A percentile compares a stretch with the other conserved stretches of the same genome.
Conservation (phyloP, 2,888 invertebrate genomes). For the Drosophila paramelanica region DNA sequence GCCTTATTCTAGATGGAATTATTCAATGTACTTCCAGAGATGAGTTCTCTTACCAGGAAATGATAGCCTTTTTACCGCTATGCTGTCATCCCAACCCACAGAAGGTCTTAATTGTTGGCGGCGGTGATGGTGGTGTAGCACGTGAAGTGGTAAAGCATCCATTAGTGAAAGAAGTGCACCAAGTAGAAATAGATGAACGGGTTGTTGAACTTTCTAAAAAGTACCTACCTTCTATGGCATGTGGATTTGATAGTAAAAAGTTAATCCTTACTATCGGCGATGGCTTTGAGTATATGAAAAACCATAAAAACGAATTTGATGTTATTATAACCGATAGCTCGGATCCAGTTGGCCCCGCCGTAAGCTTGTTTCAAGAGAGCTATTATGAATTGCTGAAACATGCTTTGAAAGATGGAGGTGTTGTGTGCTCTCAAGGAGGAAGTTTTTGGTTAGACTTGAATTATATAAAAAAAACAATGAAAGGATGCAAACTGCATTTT, state of each 20-base stretch:
- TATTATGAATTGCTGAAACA: slow-evolving; percentile 94
- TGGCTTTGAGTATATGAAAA: slow-evolving; percentile 97
- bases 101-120: slow-evolving; percentile 97
- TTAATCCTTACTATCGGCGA: slow-evolving; percentile 94
- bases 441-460: slow-evolving; percentile 92
- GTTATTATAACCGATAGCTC: slow-evolving; percentile 99
- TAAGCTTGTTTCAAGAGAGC: slow-evolving; percentile 88
- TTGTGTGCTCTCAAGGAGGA: slow-evolving; percentile 97
- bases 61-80: slow-evolving; percentile 97
- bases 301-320: slow-evolving; percentile 94
- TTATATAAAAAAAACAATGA: slow-evolving; percentile 90
- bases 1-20: slow-evolving; percentile 96
- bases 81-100: slow-evolving; percentile 96
- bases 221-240: slow-evolving; percentile 95
- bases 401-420: slow-evolving; percentile 93
- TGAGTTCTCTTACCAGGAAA: slow-evolving; percentile 99
- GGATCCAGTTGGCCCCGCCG: slow-evolving; percentile 95
- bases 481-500: slow-evolving; percentile 92
- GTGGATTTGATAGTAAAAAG: slow-evolving; percentile 93
- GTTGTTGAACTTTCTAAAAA: slow-evolving; percentile 96
- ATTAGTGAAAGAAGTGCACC: slow-evolving; percentile 92
- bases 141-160: slow-evolving; percentile 98
- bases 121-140: slow-evolving; percentile 99
- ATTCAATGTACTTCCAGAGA: slow-evolving; percentile 98
- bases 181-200: slow-evolving; percentile 97